Evolutionary conservation across 2,888 invertebrate species (phyloP).

Genomic region (Idaea aversata): DNA sequence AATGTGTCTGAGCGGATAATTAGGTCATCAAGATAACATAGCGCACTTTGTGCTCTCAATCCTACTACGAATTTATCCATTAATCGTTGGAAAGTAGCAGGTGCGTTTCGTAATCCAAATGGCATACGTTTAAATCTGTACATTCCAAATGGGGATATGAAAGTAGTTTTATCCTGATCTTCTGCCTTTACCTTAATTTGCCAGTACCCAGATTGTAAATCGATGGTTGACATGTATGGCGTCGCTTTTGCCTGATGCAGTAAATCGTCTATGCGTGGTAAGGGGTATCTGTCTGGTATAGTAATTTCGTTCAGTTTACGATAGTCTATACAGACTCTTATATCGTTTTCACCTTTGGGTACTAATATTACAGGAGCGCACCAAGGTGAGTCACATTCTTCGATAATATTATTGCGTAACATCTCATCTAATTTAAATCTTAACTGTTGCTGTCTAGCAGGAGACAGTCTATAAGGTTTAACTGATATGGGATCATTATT

Average conservation of each 20-base stretch:
- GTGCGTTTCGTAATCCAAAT: conserved; percentile 40
- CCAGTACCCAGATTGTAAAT: conserved; percentile 36
- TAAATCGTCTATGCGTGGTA: conserved; percentile 49
- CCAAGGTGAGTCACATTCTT: conserved; percentile 12
- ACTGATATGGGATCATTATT: conserved; percentile 1
- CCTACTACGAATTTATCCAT: conserved; percentile 13
- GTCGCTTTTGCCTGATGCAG: conserved; percentile 32
- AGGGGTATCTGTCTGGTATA: conserved; percentile 37
- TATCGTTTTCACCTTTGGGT: conserved; percentile 39
- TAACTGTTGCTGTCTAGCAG: conserved; percentile 12
- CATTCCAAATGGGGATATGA: conserved; percentile 30
- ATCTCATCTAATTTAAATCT: conserved; percentile 13
- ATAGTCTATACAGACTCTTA: conserved; percentile 47
- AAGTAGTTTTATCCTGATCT: conserved; percentile 37
- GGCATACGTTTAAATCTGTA: conserved; percentile 37
- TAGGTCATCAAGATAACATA: conserved; percentile 3
- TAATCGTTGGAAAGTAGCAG: conserved; percentile 36
- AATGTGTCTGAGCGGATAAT: conserved; percentile 7
- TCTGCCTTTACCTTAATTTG: conserved; percentile 31
- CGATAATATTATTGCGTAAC: conserved; percentile 12
- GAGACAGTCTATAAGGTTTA: conserved; percentile 17
- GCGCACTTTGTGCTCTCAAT: background rate
- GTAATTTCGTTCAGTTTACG: conserved; percentile 31
- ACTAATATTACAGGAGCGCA: conserved; percentile 28
- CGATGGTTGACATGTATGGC: conserved; percentile 32